Evolutionary conservation across 2,113 vertebrate species (phyloP).

Genomic region (Acanthochromis polyacanthus): DNA sequence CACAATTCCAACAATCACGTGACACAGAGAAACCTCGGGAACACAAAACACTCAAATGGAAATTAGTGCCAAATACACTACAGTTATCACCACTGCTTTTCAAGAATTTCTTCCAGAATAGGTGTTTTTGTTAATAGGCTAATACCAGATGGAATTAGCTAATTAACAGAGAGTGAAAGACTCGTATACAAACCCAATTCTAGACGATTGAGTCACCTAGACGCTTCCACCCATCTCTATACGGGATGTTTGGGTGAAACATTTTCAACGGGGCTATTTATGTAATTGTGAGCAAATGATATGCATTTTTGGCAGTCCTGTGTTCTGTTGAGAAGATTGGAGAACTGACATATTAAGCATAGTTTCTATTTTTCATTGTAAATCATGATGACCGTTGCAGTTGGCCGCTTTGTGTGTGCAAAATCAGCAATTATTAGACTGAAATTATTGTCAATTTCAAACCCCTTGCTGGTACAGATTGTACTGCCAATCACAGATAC

Average conservation of each 20-base stretch:
- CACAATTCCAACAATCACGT: no score
- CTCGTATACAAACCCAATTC: no score
- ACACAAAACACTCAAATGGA: slow-evolving; percentile 16
- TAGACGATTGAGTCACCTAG: no score
- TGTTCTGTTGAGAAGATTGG: slow-evolving; percentile 4
- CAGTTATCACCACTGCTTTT: slow-evolving; percentile 27
- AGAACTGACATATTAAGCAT: not conserved
- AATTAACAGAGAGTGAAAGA: no score
- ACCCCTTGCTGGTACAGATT: not conserved
- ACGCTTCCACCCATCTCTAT: no score
- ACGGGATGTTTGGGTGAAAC: no score
- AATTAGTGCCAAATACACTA: slow-evolving; percentile 47
- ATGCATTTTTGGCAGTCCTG: no score
- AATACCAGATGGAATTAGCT: no score
- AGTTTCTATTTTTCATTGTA: not conserved
- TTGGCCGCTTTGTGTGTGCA: not conserved
- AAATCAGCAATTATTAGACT: not conserved
- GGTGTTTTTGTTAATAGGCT: slow-evolving; percentile 49
- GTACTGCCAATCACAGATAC: slow-evolving; percentile 13
- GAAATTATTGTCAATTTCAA: not conserved
- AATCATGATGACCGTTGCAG: slow-evolving; percentile 15
- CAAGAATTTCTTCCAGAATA: slow-evolving; percentile 19
- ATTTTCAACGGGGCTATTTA: no score
- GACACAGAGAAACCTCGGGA: not conserved
- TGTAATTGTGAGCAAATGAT: no score